Percentiles rank a stretch among this genome's conserved stretches.
Evolutionary conservation across 2,113 vertebrate species (phyloP).

Genomic region (Pluvialis apricaria): DNA sequence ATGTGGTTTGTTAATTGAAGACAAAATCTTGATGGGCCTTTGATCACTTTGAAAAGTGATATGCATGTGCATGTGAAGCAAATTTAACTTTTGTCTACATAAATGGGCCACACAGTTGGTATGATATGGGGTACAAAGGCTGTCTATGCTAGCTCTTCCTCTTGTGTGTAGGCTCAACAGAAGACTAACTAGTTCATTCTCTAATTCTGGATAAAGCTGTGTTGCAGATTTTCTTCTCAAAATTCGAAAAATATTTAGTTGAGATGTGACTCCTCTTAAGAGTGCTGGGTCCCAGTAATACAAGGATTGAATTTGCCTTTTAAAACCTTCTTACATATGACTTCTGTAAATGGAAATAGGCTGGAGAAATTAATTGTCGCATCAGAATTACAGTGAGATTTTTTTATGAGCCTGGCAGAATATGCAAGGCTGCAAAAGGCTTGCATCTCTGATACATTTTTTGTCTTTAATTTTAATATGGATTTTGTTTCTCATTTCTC

Average conservation of each 20-base stretch:
- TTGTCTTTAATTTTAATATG: not conserved
- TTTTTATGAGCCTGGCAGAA: not conserved
- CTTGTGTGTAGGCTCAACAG: not conserved
- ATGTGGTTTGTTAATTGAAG: not conserved
- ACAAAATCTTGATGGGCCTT: not conserved
- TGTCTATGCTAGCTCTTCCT: not conserved
- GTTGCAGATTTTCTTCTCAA: not conserved
- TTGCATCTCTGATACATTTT: not conserved
- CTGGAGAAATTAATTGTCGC: not conserved
- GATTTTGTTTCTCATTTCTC: not conserved
- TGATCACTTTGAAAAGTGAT: not conserved
- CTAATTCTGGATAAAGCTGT: not conserved
- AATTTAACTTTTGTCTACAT: not conserved
- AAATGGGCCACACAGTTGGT: not conserved
- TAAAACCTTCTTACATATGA: not conserved
- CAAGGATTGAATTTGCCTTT: not conserved
- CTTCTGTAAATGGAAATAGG: not conserved
- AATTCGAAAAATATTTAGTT: not conserved
- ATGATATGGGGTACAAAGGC: not conserved
- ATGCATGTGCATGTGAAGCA: fast-evolving
- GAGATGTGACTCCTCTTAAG: not conserved
- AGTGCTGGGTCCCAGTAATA: not conserved
- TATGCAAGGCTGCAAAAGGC: not conserved
- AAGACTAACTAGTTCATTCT: not conserved
- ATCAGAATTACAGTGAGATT: not conserved